Evolutionary conservation across 2,113 vertebrate species (phyloP).

Genomic region (Cacatua alba): DNA sequence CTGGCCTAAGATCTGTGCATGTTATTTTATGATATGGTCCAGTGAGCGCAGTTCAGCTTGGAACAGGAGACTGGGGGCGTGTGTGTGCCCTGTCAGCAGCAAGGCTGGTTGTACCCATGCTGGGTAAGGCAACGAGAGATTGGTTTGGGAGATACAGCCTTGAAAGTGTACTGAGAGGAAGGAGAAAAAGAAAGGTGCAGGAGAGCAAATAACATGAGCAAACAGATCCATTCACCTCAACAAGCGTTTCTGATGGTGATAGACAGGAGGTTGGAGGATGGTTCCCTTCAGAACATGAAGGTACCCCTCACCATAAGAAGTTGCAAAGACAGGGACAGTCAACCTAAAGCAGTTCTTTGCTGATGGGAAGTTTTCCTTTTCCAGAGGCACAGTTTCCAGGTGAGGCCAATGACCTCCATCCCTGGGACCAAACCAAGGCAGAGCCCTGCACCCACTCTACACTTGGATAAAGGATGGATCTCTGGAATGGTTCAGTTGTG

Average conservation of each 20-base stretch:
- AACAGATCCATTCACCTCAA: background rate
- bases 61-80: too few species aligned
- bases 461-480: background rate
- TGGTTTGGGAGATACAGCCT: background rate
- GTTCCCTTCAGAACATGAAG: background rate
- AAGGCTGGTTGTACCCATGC: background rate
- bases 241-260: background rate
- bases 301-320: background rate
- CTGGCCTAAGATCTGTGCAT: background rate
- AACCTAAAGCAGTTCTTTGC: background rate
- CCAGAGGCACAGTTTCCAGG: background rate
- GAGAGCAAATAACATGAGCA: background rate
- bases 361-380: background rate
- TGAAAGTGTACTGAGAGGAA: background rate
- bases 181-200: background rate
- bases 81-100: background rate
- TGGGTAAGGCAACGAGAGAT: background rate
- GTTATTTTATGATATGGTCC: background rate
- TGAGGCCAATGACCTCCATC: fast-evolving
- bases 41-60: background rate
- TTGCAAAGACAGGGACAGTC: background rate
- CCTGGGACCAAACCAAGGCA: background rate
- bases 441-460: background rate
- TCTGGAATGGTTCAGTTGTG: background rate
- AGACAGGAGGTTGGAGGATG: background rate